Percentiles rank a stretch among this genome's conserved stretches.
Conservation (phyloP, 1,140 invertebrate species). For the Cherax destructor region DNA sequence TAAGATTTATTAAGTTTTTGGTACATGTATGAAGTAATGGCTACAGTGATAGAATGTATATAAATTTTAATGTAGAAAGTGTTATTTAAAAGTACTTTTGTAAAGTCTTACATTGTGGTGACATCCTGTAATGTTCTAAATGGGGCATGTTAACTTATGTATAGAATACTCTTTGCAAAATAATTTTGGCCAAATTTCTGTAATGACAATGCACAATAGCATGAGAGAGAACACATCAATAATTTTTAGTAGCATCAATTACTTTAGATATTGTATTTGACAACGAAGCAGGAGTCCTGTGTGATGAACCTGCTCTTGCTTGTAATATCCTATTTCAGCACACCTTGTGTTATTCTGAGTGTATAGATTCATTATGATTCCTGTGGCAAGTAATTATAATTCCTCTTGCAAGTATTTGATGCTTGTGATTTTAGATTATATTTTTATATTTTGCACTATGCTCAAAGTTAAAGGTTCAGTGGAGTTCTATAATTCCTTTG, state of each 20-base stretch:
- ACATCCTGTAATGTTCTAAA: background rate
- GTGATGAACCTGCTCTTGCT: background rate
- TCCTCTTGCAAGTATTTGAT: conserved; percentile 7
- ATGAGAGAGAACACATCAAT: background rate
- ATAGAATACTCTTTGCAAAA: background rate
- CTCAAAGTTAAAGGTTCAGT: background rate
- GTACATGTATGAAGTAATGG: background rate
- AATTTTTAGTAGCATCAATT: background rate
- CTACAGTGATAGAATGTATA: conserved; percentile 6
- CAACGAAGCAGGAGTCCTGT: background rate
- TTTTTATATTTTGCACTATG: conserved; percentile 3
- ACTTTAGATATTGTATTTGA: background rate
- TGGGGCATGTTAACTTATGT: background rate
- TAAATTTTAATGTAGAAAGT: background rate
- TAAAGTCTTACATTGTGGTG: background rate
- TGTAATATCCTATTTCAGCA: background rate
- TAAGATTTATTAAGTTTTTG: background rate
- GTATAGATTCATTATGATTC: background rate
- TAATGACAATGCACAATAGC: background rate
- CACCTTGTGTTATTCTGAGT: background rate
- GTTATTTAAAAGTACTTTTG: background rate
- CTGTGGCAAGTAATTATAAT: background rate
- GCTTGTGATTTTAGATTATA: background rate
- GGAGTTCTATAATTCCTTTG: conserved; percentile 5
- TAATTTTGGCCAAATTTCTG: background rate